A percentile compares a stretch with the other conserved stretches of the same genome.
phyloP scores from a whole-genome alignment of 2,113 vertebrate species.

The Atlantisia rogersi region DNA sequence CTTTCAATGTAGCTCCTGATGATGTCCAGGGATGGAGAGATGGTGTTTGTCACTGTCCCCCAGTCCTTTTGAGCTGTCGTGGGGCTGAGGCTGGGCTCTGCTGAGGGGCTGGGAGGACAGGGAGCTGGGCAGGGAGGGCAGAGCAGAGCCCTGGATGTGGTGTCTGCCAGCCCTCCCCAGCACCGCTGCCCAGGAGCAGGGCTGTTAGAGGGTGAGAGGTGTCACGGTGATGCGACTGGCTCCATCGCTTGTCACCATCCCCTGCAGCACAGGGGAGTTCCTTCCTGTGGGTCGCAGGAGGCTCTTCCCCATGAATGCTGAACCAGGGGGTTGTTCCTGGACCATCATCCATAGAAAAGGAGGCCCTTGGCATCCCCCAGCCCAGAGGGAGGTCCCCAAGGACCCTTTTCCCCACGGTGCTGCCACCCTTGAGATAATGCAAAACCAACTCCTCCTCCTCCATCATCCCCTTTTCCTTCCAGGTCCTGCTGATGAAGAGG shows the following conservation, averaged over 20 bases:
- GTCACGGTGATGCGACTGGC: accelerated
- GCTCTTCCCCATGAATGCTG: not conserved
- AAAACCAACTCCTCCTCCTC: not conserved
- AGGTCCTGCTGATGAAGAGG: conserved; percentile 71
- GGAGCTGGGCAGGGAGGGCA: not conserved
- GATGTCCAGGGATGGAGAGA: conserved; percentile 34
- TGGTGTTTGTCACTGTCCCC: not conserved
- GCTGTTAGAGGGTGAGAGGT: not conserved
- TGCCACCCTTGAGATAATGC: not conserved
- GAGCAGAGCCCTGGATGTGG: not conserved
- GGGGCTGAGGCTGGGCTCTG: not conserved
- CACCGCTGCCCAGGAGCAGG: accelerated
- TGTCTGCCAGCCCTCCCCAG: not conserved
- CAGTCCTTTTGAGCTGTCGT: not conserved
- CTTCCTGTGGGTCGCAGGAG: not conserved
- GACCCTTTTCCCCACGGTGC: accelerated
- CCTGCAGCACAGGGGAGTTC: not conserved
- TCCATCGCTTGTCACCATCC: not conserved
- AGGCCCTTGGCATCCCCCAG: not conserved
- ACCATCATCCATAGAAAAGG: not conserved
- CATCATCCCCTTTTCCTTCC: not conserved
- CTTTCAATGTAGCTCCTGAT: conserved; percentile 51
- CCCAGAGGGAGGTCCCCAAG: not conserved
- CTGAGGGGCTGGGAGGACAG: not conserved
- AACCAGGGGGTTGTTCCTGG: not conserved